A percentile compares a stretch with the other conserved stretches of the same genome.
Evolutionary conservation across 2,797 vertebrate genomes (phyloP).

Genomic region (Alectoris magna): DNA sequence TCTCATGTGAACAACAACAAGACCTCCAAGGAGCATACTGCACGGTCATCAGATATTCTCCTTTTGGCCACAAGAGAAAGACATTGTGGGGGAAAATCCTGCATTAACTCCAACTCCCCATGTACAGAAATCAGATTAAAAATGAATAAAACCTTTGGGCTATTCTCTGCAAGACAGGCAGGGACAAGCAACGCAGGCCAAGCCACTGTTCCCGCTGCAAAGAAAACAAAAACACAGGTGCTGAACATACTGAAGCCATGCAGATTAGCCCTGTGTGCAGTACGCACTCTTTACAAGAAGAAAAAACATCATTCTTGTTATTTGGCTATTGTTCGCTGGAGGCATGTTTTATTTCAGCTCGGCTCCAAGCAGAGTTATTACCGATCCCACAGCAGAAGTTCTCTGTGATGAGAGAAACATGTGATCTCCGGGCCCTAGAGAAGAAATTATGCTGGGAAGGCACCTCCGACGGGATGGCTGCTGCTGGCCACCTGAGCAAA

Average conservation of each 20-base stretch:
- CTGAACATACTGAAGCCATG: constrained; percentile 52
- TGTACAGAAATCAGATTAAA: constrained; percentile 33
- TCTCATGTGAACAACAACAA: background rate
- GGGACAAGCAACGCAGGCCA: constrained; percentile 69
- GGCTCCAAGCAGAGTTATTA: constrained; percentile 30
- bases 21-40: background rate
- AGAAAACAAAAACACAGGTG: constrained; percentile 83
- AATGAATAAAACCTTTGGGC: constrained; percentile 43
- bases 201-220: constrained; percentile 68
- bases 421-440: constrained; percentile 27
- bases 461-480: constrained; percentile 22
- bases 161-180: constrained; percentile 71
- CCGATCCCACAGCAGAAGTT: constrained; percentile 25
- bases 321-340: constrained; percentile 42
- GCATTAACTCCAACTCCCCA: background rate
- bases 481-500: constrained; percentile 61
- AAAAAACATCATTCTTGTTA: constrained; percentile 43
- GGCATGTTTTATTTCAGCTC: constrained; percentile 52
- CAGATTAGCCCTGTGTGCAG: constrained; percentile 61
- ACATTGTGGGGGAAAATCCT: background rate
- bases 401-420: constrained; percentile 9
- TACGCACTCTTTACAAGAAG: constrained; percentile 69
- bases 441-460: constrained; percentile 34
- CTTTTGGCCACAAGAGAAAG: background rate
- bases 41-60: background rate